Percentiles rank a stretch among this genome's conserved stretches.
phyloP scores from a whole-genome alignment of 2,113 vertebrate species.

The Dipodomys stephensi region DNA sequence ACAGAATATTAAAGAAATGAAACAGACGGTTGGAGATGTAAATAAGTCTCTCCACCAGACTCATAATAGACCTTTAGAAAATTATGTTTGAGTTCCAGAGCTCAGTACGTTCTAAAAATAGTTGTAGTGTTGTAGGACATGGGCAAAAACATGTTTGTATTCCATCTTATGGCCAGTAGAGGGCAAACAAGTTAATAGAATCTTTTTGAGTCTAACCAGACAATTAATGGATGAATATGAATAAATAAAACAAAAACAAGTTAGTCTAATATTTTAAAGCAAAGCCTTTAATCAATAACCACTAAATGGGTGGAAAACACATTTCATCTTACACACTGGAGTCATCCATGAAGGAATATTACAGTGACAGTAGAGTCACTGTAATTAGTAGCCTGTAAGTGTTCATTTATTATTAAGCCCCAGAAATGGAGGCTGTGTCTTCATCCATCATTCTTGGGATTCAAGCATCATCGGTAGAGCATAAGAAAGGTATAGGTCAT shows the following conservation, averaged over 20 bases:
- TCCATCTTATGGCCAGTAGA: conserved; percentile 69
- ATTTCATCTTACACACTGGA: conserved; percentile 45
- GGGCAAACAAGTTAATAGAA: conserved; percentile 74
- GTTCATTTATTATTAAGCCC: neutral
- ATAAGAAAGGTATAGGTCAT: neutral
- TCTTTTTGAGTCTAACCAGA: conserved; percentile 33
- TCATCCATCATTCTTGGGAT: neutral
- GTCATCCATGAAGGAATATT: conserved; percentile 9
- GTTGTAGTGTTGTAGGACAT: neutral
- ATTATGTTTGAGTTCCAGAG: conserved; percentile 21
- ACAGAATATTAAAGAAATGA: neutral
- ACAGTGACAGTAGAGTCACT: neutral
- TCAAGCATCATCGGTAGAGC: neutral
- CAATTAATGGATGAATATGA: conserved; percentile 47
- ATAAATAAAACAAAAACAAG: conserved; percentile 71
- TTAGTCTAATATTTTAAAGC: conserved; percentile 66
- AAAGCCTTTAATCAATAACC: conserved; percentile 60
- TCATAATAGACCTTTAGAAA: neutral
- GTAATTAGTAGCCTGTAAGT: neutral
- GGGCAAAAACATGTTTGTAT: conserved; percentile 23
- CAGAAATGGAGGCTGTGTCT: neutral
- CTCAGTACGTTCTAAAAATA: neutral
- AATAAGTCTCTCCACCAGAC: neutral
- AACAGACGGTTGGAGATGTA: neutral
- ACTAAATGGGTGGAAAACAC: neutral